These are phyloP conservation scores for Mellivora capensis DNA, from an alignment of 2,113 vertebrate genomes.

Conservation along the genomic window DNA sequence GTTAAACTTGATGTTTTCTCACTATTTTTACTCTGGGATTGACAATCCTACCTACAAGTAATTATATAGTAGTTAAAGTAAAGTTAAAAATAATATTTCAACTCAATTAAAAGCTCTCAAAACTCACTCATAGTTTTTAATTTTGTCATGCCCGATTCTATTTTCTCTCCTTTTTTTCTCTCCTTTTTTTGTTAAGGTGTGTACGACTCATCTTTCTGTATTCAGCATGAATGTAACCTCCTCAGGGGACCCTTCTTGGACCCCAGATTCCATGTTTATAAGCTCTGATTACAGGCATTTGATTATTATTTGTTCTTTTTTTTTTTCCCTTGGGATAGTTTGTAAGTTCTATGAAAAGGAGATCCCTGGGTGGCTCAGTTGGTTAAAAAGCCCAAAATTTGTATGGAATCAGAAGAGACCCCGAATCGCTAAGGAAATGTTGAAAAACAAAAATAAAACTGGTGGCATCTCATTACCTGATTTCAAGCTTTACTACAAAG, in stretches of 20 bases:
- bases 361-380: no score
- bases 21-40: neutral
- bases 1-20: neutral
- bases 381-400: no score
- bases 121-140: neutral
- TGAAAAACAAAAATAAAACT: no score
- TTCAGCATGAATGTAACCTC: neutral
- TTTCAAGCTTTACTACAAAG: no score
- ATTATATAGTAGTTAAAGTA: neutral
- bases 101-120: neutral
- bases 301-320: neutral
- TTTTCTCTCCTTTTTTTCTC: neutral
- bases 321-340: neutral
- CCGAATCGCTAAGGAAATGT: no score
- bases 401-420: no score
- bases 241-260: neutral
- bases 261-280: accelerated
- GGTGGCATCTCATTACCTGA: no score
- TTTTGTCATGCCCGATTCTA: neutral
- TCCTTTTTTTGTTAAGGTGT: no score
- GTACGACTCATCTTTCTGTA: neutral
- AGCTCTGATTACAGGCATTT: neutral
- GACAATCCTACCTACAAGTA: neutral
- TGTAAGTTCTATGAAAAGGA: neutral
- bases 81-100: neutral